These are phyloP conservation scores for Piaya cayana DNA, from an alignment of 2,113 vertebrate species.

Conservation along the genomic window DNA sequence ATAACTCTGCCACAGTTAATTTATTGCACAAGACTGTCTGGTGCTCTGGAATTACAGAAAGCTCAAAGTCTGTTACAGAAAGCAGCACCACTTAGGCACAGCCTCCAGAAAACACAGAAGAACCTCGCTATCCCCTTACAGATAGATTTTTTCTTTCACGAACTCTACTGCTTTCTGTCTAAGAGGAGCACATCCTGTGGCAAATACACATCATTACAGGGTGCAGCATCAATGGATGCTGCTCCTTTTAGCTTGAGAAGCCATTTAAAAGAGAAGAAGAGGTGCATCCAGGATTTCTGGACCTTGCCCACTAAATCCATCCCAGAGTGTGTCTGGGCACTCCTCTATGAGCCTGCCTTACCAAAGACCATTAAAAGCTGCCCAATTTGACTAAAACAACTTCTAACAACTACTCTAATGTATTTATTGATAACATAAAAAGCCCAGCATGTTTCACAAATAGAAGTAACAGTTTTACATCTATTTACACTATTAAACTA, in stretches of 20 bases:
- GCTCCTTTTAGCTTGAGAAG: not conserved
- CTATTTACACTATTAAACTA: not conserved
- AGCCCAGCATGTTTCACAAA: not conserved
- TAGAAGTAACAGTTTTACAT: not conserved
- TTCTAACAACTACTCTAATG: not conserved
- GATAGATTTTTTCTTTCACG: not conserved
- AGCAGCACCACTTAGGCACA: not conserved
- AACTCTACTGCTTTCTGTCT: not conserved
- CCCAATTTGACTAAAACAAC: not conserved
- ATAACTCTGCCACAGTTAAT: conserved; percentile 20
- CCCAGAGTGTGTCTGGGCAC: accelerated
- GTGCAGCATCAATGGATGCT: not conserved
- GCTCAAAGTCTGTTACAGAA: conserved; percentile 10
- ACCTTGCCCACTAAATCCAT: not conserved
- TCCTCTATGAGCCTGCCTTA: not conserved
- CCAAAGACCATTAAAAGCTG: not conserved
- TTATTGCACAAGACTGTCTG: not conserved
- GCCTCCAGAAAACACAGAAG: conserved; percentile 9
- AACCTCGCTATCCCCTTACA: not conserved
- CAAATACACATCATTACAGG: not conserved
- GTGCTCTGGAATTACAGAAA: not conserved
- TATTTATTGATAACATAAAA: not conserved
- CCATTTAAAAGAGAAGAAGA: not conserved
- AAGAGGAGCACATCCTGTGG: not conserved
- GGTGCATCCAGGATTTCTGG: not conserved